phyloP scores from a whole-genome alignment of 2,888 invertebrate species.

The Agonum fuliginosum region DNA sequence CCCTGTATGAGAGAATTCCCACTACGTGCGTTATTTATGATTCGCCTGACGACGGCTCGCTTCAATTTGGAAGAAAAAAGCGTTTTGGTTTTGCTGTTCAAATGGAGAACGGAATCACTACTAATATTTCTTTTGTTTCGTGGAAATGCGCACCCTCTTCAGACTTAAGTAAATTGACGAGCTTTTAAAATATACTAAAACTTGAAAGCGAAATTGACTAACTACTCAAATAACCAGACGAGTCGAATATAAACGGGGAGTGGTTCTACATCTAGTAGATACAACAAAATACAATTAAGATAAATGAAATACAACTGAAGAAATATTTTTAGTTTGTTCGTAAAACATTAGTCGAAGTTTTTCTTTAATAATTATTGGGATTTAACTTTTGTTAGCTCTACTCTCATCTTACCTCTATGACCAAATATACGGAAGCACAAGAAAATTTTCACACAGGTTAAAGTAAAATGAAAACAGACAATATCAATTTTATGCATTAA shows the following conservation, averaged over 20 bases:
- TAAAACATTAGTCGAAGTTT: no score
- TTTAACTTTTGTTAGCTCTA: no score
- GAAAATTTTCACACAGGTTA: no score
- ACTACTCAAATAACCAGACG: background rate
- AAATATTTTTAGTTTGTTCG: no score
- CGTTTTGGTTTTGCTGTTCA: constrained; percentile 20
- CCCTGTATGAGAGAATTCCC: constrained; percentile 54
- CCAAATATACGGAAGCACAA: no score
- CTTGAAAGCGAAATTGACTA: constrained; percentile 36
- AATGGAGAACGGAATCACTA: constrained; percentile 19
- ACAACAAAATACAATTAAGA: background rate
- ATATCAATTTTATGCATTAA: no score
- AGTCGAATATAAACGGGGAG: background rate
- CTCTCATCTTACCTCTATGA: no score
- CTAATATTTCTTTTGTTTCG: constrained; percentile 39
- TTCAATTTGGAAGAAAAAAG: constrained; percentile 46
- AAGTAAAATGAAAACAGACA: background rate
- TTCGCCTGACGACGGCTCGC: constrained; percentile 47
- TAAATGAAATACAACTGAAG: no score
- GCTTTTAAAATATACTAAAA: constrained; percentile 38
- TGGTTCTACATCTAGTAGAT: background rate
- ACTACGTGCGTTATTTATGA: constrained; percentile 57
- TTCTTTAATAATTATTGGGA: no score
- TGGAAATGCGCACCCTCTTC: constrained; percentile 17
- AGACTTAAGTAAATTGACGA: constrained; percentile 16